Evolutionary conservation across 2,797 vertebrate genomes (phyloP).

Genomic region (Meda fulgida): DNA sequence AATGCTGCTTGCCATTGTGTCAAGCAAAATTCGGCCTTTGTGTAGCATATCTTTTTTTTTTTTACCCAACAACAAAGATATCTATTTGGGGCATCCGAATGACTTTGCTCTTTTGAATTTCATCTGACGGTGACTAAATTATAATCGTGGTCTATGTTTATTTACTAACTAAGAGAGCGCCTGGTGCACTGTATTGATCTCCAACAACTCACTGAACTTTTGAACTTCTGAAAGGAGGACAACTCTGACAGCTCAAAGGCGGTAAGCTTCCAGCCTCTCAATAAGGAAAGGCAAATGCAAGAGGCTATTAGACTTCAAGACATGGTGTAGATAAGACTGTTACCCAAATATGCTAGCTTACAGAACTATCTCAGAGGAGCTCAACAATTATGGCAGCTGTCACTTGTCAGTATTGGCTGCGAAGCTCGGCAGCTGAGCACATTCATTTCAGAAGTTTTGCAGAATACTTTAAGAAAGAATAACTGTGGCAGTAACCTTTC

Average conservation of each 20-base stretch:
- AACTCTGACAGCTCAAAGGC: constrained; percentile 51
- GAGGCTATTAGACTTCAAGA: constrained; percentile 46
- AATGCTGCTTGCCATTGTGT: constrained; percentile 55
- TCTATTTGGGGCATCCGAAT: not conserved
- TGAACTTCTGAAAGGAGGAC: constrained; percentile 41
- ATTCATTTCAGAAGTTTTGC: constrained; percentile 72
- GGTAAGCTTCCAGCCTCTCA: constrained; percentile 39
- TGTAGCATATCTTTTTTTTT: constrained; percentile 53
- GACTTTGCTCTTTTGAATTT: not conserved
- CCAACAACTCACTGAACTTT: constrained; percentile 42
- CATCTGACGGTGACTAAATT: not conserved
- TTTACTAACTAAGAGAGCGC: not conserved
- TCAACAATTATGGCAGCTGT: constrained; percentile 71
- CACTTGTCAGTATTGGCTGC: constrained; percentile 62
- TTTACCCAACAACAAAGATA: constrained; percentile 64
- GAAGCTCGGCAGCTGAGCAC: constrained; percentile 63
- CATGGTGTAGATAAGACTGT: constrained; percentile 53
- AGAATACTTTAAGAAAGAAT: constrained; percentile 65
- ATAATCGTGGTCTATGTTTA: not conserved
- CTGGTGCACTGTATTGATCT: constrained; percentile 34
- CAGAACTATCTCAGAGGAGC: constrained; percentile 69
- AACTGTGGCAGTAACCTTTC: constrained; percentile 72
- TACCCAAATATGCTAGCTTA: constrained; percentile 65
- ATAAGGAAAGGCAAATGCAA: constrained; percentile 47
- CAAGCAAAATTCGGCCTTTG: constrained; percentile 56